Evolutionary conservation across 2,113 vertebrate genomes (phyloP), one percentile per base, ranked within the genome.

Genomic region (Onychostruthus taczanowskii): DNA sequence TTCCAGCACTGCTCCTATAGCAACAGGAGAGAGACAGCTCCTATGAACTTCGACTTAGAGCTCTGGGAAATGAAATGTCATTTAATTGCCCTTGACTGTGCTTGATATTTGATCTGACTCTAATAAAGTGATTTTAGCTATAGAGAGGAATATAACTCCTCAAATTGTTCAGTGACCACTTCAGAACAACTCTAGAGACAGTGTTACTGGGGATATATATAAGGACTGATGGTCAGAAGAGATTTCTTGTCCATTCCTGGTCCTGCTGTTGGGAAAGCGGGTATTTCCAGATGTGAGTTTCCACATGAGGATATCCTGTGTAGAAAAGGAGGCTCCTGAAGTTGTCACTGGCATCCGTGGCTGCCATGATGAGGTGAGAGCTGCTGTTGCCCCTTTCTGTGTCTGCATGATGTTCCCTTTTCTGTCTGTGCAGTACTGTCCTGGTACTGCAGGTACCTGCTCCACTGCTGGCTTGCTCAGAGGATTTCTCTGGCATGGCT

Each of bases 61-160:
- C 46, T 87, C 63, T 53, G n/a, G 83, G 58, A 90, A 90, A 91
- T 96, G 10, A 95, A 93, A 75, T 84, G 62, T 78, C 84, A 50
- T 89, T 96, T 95, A 79, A 95, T 96, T 94, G 76, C n/a, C 66
- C 58, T 82, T 68, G 68, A 74, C 59, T 83, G 53, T 70, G 49
- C 61, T 89, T 90, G 95, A 68, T 92, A 96, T 76, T 93, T 92
- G 94, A 96, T 92, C 92, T 72, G 64, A 31, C 35, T 76, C 78
- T 86, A 83, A 33, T 88, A 75, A 61, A 96, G 68, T 76, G 83
- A 37, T 92, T 86, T 82, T 88, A 96, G 66, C 86, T 89, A 64
- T 66, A 69, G 69, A 76, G 49, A 66, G 92, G 37, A 95, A 80
- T 53, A 49, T 21, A 55, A 53, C 28, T 93, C 67, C 70, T 86